Percentiles rank a stretch among this genome's conserved stretches.
Evolutionary conservation across 1,140 invertebrate species (phyloP).

Genomic region (Bombus consobrinus): DNA sequence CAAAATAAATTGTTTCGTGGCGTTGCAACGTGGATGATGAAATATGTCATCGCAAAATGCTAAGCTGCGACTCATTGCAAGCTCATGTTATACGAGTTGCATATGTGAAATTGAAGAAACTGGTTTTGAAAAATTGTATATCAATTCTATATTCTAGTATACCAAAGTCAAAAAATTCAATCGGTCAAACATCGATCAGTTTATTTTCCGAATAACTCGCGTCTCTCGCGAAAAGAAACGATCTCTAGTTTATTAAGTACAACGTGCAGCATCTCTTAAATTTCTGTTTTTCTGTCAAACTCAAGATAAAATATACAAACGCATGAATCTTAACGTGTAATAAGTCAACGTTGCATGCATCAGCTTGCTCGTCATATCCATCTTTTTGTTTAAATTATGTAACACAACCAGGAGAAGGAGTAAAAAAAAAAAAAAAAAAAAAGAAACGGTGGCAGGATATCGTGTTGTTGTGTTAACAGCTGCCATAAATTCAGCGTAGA

Average conservation of each 20-base stretch:
- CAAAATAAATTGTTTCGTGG: background rate
- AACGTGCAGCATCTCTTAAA: background rate
- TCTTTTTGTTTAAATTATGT: background rate
- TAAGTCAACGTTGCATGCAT: background rate
- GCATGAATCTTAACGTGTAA: background rate
- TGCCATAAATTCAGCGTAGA: conserved; percentile 14
- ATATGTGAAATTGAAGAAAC: too few relatives aligned
- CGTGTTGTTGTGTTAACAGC: background rate
- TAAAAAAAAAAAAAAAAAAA: background rate
- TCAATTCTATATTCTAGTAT: too few relatives aligned
- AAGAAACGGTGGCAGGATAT: background rate
- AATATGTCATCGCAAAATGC: background rate
- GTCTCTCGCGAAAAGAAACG: too few relatives aligned
- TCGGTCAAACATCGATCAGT: too few relatives aligned
- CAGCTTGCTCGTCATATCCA: background rate
- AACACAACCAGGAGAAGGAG: background rate
- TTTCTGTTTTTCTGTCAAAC: background rate
- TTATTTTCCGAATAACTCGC: too few relatives aligned
- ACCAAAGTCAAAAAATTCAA: too few relatives aligned
- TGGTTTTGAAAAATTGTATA: too few relatives aligned
- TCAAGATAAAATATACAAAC: background rate
- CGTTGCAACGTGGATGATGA: background rate
- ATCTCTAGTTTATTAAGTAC: too few relatives aligned
- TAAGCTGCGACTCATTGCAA: background rate
- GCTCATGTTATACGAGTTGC: background rate